Conservation (phyloP, 2,888 invertebrate species). For the Furcula furcula region DNA sequence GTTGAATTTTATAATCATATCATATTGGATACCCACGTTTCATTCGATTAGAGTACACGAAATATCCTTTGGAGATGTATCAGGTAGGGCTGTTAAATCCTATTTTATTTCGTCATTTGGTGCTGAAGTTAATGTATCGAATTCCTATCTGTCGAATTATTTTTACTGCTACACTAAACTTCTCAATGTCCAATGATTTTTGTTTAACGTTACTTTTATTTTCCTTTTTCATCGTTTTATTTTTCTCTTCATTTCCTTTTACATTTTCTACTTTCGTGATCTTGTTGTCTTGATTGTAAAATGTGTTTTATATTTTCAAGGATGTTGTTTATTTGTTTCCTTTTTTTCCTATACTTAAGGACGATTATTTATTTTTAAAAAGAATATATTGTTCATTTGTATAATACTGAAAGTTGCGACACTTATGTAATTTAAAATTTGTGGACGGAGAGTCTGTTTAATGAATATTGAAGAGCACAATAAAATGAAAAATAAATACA, state of each 20-base stretch:
- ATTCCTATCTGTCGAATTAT: conserved; percentile 24
- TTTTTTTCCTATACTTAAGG: conserved; percentile 32
- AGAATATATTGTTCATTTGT: conserved; percentile 52
- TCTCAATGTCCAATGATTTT: conserved; percentile 19
- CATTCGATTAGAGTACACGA: conserved; percentile 45
- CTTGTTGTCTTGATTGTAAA: conserved; percentile 22
- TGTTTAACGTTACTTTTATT: conserved; percentile 28
- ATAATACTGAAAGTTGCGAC: conserved; percentile 55
- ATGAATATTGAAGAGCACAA: conserved; percentile 77
- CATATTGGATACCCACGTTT: conserved; percentile 57
- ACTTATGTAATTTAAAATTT: conserved; percentile 62
- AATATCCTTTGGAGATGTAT: conserved; percentile 1
- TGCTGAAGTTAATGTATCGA: conserved; percentile 48
- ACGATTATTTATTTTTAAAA: conserved; percentile 60
- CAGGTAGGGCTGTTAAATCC: neutral
- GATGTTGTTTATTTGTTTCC: conserved; percentile 40
- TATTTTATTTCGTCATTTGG: conserved; percentile 48
- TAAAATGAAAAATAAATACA: conserved; percentile 79
- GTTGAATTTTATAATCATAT: conserved; percentile 80
- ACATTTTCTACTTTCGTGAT: conserved; percentile 11
- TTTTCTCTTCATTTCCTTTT: neutral
- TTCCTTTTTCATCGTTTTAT: conserved; percentile 17
- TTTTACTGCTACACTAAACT: conserved; percentile 23
- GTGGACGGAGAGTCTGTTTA: conserved; percentile 57
- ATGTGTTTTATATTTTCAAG: conserved; percentile 31